phyloP scores from a whole-genome alignment of 2,113 vertebrate species.

The Tupaia tana region DNA sequence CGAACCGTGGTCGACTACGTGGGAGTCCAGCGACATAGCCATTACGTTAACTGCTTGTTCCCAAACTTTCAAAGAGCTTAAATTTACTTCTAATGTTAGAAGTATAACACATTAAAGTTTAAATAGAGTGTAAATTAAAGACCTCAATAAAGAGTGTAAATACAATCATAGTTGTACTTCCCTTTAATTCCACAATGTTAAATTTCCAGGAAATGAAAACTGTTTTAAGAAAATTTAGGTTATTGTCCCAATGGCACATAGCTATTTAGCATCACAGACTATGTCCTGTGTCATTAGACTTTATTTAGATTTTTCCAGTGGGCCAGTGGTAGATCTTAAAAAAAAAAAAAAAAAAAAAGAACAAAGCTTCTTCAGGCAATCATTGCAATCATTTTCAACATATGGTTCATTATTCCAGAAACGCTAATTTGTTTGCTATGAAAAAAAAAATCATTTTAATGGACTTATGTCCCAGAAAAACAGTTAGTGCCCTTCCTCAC shows the following conservation, averaged over 20 bases:
- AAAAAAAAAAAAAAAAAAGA: no score
- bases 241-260: background rate
- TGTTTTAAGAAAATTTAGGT: background rate
- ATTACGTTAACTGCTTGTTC: no score
- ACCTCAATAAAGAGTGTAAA: background rate
- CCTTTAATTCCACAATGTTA: background rate
- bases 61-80: background rate
- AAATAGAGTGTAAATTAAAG: background rate
- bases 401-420: background rate
- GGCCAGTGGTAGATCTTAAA: accelerated
- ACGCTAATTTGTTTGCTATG: background rate
- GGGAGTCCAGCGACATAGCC: no score
- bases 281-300: background rate
- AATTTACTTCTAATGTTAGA: background rate
- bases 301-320: background rate
- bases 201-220: background rate
- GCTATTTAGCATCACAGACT: background rate
- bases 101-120: background rate
- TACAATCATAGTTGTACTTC: background rate
- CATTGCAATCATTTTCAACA: background rate
- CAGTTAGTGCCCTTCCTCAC: background rate
- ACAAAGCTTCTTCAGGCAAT: background rate
- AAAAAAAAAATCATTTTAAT: background rate
- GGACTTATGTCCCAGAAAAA: background rate
- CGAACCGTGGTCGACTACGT: no score